Evolutionary conservation across 1,140 invertebrate species (phyloP).

Genomic region (Nasonia giraulti): DNA sequence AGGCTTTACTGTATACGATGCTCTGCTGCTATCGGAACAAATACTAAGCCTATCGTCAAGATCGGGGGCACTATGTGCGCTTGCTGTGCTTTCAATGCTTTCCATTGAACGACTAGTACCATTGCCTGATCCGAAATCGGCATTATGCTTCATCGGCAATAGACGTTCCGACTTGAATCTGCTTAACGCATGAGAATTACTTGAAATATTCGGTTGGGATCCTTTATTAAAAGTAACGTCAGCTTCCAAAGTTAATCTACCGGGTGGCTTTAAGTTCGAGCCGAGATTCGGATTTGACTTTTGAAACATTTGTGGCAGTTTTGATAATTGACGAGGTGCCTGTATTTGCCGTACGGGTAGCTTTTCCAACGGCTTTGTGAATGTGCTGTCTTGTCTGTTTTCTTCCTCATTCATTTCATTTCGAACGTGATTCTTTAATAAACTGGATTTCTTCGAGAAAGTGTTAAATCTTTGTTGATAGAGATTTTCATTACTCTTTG

Average conservation of each 20-base stretch:
- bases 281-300: slow-evolving; percentile 72
- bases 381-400: slow-evolving; percentile 49
- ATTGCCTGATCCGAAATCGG: slow-evolving; percentile 53
- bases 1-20: slow-evolving; percentile 62
- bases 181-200: slow-evolving; percentile 55
- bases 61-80: slow-evolving; percentile 69
- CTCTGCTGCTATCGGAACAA: slow-evolving; percentile 68
- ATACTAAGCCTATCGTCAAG: slow-evolving; percentile 64
- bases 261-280: slow-evolving; percentile 52
- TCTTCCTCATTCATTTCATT: slow-evolving; percentile 43
- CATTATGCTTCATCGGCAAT: slow-evolving; percentile 53
- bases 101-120: slow-evolving; percentile 67
- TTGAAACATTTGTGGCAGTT: slow-evolving; percentile 67
- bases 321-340: slow-evolving; percentile 61
- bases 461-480: slow-evolving; percentile 58
- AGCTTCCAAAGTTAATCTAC: slow-evolving; percentile 46
- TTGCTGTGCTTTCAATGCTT: slow-evolving; percentile 70
- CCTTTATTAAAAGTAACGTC: slow-evolving; percentile 62
- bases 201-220: slow-evolving; percentile 62
- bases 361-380: slow-evolving; percentile 53
- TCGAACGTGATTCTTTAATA: slow-evolving; percentile 45
- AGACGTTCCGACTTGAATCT: slow-evolving; percentile 65
- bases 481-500: slow-evolving; percentile 32
- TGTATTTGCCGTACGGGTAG: slow-evolving; percentile 50
- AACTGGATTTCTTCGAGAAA: slow-evolving; percentile 57